Base-by-base conservation (phyloP, 2,797 vertebrate genomes). In the Limnodromus scolopaceus region DNA sequence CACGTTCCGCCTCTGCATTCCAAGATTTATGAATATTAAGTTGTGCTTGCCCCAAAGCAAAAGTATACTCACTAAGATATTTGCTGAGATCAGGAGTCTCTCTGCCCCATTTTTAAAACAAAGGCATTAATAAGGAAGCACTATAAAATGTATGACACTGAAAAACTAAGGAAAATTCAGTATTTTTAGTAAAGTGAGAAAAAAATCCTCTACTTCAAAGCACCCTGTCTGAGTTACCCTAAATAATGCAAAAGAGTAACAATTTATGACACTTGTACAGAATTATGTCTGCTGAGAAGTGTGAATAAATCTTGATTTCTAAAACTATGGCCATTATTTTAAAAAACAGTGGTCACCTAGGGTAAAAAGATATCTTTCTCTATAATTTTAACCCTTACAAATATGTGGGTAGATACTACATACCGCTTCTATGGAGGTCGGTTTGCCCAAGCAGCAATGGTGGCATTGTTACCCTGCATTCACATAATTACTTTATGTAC, bases 41-140 rank as follows among this genome's bases (percentile, higher is more conserved):
- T 96, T 98, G 86, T 98, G 97, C 96, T 98, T 97, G 97, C 98
- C 98, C 98, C 98, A 98, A 83, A 98, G 98, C 98, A 97, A 98
- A 98, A 98, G 98, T 98, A 91, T 98, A 98, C 97, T 98, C 97
- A 94, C 94, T 90, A 97, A 98, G 97, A 98, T 98, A 98, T 98
- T 98, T 98, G 98, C 98, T 98, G 98, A 98, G 97, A 98, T 98
- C 98, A 98, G 98, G 97, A 98, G 64, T 98, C 97, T 98, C 97
- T 96, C 94, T 96, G 96, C 82, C 95, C 97, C 97, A 97, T 98
- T 98, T 97, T 98, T 97, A 97, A 98, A 98, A 98, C 97, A 98
- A 98, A 97, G 96, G 91, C 95, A 97, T 97, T 97, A 98, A 96
- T 97, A 98, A 98, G 89, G 97, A 97, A 98, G 95, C 63, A 80